Evolutionary conservation across 2,113 vertebrate species (phyloP), one percentile per base, ranked within the genome.

Genomic region (Tylochromis polylepis): DNA sequence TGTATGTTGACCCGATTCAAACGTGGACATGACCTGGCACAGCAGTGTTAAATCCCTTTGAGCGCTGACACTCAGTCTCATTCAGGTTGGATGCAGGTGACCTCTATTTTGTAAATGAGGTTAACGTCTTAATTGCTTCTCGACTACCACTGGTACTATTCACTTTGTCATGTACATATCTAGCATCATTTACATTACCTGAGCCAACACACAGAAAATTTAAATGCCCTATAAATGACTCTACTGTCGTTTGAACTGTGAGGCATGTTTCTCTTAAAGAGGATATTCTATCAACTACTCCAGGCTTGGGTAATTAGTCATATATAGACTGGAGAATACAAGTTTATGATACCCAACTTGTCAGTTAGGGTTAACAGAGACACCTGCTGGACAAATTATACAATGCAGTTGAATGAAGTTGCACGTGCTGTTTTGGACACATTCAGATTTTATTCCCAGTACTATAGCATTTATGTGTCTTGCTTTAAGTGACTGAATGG

Each of bases 321-420:
- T 83, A 14, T 27, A 8, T 24, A 65, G 12, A 43, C 24, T n/a
- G 57, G 46, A 49, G 16, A 43, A 78, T 43, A 18, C 4, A 46
- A 27, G 11, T 34, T 22, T 24, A 20, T 16, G n/a, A 20, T 16
- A 72, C 14, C 24, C n/a, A n/a, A n/a, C 20, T 81, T 36, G 20
- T 75, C 51, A 82, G 8, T 24, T 2, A 53, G 49, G 27, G 20
- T 87, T 65, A 81, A 24, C 65, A 95, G 94, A 88, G 91, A 93
- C 95, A 83, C 85, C 94, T 96, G 89, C 91, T 95, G 91, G 95
- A 85, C 46, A 60, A 78, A 51, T 12, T 27, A 9, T 75, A 11
- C 11, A 94, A n/a, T 93, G 79, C 84, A 84, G 1, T 43, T 85
- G 16, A 20, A 4, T 24, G 1, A 65, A 38, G 34, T 3, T 22